phyloP scores from a whole-genome alignment of 2,888 invertebrate species.

The Lasius platythorax region DNA sequence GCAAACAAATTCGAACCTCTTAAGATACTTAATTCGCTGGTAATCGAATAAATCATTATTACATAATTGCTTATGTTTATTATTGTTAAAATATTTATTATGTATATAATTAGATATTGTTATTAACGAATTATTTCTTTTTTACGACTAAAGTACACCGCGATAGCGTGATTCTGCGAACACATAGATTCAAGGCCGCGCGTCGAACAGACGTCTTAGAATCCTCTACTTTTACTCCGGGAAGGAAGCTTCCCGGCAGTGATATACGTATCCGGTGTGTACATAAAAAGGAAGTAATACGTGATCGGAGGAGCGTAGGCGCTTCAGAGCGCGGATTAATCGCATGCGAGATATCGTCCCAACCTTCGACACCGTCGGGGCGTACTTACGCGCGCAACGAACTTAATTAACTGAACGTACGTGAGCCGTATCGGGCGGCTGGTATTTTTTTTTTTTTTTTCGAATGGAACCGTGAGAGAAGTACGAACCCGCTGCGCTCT shows the following conservation, averaged over 20 bases:
- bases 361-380: constrained; percentile 38
- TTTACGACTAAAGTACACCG: not conserved
- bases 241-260: not conserved
- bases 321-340: constrained; percentile 21
- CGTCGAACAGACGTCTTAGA: not conserved
- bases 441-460: constrained; percentile 36
- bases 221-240: not conserved
- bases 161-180: not conserved
- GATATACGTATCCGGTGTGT: not conserved
- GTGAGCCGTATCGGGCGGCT: constrained; percentile 58
- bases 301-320: constrained; percentile 1
- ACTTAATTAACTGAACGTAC: constrained; percentile 69
- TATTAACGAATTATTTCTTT: not conserved
- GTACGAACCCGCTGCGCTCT: constrained; percentile 50
- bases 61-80: no score
- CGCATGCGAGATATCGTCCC: constrained; percentile 23
- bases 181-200: not conserved
- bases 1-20: no score
- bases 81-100: not conserved
- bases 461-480: constrained; percentile 64
- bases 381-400: constrained; percentile 42
- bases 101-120: not conserved
- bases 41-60: not conserved
- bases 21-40: no score
- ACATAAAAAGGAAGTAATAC: constrained; percentile 15